A percentile compares a stretch with the other conserved stretches of the same genome.
These are phyloP conservation scores for Pogonus chalceus DNA, from an alignment of 1,140 invertebrate species.

Conservation along the genomic window DNA sequence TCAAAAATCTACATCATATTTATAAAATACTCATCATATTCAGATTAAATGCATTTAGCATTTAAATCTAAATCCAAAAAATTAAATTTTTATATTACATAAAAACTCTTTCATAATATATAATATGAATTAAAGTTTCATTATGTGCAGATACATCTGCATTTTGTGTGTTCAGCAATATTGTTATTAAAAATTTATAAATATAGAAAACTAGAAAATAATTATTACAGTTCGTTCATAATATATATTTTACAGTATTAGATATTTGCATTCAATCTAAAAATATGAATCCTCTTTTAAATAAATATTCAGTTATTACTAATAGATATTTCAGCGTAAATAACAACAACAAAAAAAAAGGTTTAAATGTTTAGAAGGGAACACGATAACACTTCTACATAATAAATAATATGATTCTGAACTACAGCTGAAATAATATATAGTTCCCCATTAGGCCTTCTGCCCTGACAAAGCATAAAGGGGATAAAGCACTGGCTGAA, in stretches of 20 bases:
- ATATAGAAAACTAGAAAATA: too few relatives aligned
- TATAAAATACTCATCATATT: too few relatives aligned
- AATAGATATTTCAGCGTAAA: constrained; percentile 8
- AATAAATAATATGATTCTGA: constrained; percentile 27
- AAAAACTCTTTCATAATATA: too few relatives aligned
- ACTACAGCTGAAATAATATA: constrained; percentile 23
- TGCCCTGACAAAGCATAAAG: constrained; percentile 31
- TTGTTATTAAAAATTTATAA: constrained; percentile 11
- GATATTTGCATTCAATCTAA: neutral
- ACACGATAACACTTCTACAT: neutral
- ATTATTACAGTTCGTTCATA: neutral
- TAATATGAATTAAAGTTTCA: too few relatives aligned
- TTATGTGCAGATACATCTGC: neutral
- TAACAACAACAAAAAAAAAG: constrained; percentile 8
- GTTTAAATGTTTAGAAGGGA: neutral
- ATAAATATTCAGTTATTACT: neutral
- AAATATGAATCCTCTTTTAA: neutral
- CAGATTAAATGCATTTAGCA: too few relatives aligned
- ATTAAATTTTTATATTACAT: too few relatives aligned
- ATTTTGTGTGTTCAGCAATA: neutral
- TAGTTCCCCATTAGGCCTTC: constrained; percentile 28
- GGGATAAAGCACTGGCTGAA: constrained; percentile 23
- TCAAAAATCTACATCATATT: neutral
- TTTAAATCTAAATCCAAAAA: too few relatives aligned
- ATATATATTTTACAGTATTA: constrained; percentile 1